Evolutionary conservation across 2,888 invertebrate species (phyloP), one percentile per base, ranked within the genome.

Genomic region (Thereva unica): DNA sequence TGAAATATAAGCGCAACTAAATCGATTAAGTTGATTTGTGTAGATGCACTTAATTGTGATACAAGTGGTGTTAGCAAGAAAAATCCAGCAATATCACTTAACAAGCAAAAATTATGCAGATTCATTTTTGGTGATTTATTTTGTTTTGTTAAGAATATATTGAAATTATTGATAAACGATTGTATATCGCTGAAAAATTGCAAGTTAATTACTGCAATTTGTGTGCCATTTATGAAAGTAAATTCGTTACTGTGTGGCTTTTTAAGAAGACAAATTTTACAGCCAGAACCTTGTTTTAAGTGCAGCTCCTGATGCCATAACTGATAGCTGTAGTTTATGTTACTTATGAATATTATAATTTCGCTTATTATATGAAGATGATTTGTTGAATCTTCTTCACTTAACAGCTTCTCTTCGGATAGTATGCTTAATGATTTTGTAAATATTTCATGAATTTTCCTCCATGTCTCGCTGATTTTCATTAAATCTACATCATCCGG

Each of bases 251-350:
- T 34, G 9, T 42, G 34, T 41, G 9, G 5, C 34, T 56, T 41
- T 7, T 3, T 10, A 8, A 5, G 47, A 44, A 12, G 8, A 12
- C 69, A 69, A 6, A 68, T 10, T 12, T 54, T 23, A 44, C 69
- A 69, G 5, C 44, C 44, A 5, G 37, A 9, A 4, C 10, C 23
- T n/a, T 53, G n/a, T 44, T 57, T 7, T 5, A 56, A 9, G 44
- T 69, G 68, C 10, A 49, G 45, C 1, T 50, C 41, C 54, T 69
- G 67, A 49, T 69, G 69, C 44, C 64, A 57, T 4, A 64, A n/a
- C 9, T 52, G 65, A 50, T 59, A 67, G 8, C 56, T 63, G 5
- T 52, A 38, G 8, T 63, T 38, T 4, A 69, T 45, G 34, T 65
- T 63, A 34, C 38, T 56, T 1, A 34, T 35, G 5, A 49, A 38